Conservation (phyloP, 2,888 invertebrate genomes). For the Hypomecis atomaria region DNA sequence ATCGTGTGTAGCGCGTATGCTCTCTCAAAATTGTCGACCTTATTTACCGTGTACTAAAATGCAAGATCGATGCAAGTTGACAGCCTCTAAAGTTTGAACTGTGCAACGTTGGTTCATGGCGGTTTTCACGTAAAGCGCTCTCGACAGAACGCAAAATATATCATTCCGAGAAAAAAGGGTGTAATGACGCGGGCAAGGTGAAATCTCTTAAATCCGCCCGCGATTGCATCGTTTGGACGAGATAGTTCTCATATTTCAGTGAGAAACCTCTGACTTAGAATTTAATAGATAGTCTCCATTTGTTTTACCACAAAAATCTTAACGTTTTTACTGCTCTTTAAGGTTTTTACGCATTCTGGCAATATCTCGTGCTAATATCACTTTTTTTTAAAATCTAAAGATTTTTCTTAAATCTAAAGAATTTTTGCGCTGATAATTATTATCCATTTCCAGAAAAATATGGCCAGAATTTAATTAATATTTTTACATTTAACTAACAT, state of each 20-base stretch:
- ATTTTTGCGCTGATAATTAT: too few relatives aligned
- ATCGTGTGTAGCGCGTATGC: conserved; percentile 18
- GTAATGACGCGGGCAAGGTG: conserved; percentile 57
- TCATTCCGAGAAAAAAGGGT: conserved; percentile 46
- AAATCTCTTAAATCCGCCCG: conserved; percentile 74
- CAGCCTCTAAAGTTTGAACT: conserved; percentile 2
- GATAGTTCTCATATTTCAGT: conserved; percentile 80
- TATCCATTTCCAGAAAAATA: too few relatives aligned
- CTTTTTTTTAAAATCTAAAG: too few relatives aligned
- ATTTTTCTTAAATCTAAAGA: too few relatives aligned
- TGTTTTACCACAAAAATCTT: conserved; percentile 51
- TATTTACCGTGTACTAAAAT: conserved; percentile 18
- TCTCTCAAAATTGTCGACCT: conserved; percentile 24
- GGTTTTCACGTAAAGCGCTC: conserved; percentile 19
- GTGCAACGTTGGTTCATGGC: neutral
- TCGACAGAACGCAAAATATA: conserved; percentile 21
- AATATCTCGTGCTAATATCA: neutral
- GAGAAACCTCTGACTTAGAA: conserved; percentile 66
- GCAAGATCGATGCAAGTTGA: conserved; percentile 10
- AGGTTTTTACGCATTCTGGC: conserved; percentile 35
- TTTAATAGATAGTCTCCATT: conserved; percentile 73
- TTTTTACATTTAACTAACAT: too few relatives aligned
- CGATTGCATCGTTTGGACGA: conserved; percentile 79
- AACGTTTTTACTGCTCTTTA: conserved; percentile 41
- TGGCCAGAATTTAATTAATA: too few relatives aligned